These are phyloP conservation scores for Furcula furcula DNA, from an alignment of 2,888 invertebrate species.

Conservation along the genomic window DNA sequence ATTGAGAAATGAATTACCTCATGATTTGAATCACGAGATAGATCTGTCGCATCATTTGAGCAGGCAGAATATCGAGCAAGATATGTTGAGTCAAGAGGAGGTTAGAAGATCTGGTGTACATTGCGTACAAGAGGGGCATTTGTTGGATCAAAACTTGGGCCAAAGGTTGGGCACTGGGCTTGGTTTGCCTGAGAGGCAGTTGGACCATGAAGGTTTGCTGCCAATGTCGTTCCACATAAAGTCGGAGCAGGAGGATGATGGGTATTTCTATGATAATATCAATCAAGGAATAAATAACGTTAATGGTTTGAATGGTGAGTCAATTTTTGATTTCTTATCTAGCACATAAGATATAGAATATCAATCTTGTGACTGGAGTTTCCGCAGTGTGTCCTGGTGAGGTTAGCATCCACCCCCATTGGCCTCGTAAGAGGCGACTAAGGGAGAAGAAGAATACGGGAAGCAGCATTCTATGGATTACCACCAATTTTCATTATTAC, in stretches of 20 bases:
- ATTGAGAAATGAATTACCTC: conserved; percentile 40
- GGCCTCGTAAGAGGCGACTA: too few species aligned
- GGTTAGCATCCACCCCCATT: too few species aligned
- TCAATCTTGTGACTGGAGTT: too few species aligned
- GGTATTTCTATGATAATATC: conserved; percentile 65
- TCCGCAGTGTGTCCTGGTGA: too few species aligned
- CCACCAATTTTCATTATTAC: too few species aligned
- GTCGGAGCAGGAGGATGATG: conserved; percentile 67
- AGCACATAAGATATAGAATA: too few species aligned
- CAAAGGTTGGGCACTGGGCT: conserved; percentile 29
- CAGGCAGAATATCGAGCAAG: conserved; percentile 46
- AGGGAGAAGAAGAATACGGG: too few species aligned
- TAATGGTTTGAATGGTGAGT: conserved; percentile 57
- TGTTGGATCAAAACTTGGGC: conserved; percentile 39
- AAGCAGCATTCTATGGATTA: too few species aligned
- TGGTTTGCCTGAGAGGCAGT: conserved; percentile 33
- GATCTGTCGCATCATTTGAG: conserved; percentile 54
- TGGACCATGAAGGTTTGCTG: conserved; percentile 49
- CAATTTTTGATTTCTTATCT: too few species aligned
- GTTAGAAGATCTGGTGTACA: conserved; percentile 36
- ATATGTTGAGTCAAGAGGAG: conserved; percentile 36
- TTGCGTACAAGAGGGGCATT: conserved; percentile 28
- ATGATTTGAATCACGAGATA: conserved; percentile 51
- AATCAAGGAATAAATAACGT: conserved; percentile 44
- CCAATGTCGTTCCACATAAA: conserved; percentile 71